These are phyloP conservation scores for Salmo trutta DNA, from an alignment of 2,797 vertebrate species.

Conservation along the genomic window DNA sequence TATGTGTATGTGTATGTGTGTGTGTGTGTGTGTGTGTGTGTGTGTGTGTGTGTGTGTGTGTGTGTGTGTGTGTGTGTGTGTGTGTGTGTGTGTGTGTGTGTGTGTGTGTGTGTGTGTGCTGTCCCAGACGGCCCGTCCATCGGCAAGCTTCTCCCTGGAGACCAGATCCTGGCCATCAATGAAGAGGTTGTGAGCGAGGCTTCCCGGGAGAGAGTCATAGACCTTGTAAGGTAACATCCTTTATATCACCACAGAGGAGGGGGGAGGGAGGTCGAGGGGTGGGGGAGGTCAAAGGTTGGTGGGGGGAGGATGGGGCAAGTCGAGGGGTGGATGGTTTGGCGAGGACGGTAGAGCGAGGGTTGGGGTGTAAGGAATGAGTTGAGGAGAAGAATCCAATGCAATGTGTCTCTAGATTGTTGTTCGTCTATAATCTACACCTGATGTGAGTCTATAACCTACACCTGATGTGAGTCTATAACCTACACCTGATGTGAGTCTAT, in stretches of 20 bases:
- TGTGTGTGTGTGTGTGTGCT: conserved; percentile 16
- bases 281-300: no score
- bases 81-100: no score
- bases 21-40: no score
- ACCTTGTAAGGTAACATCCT: conserved; percentile 96
- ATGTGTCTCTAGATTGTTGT: no score
- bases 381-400: no score
- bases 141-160: conserved; percentile 93
- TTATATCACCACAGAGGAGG: conserved; percentile 74
- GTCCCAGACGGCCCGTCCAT: conserved; percentile 92
- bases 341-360: not conserved
- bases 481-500: no score
- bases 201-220: conserved; percentile 95
- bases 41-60: no score
- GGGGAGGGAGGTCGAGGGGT: not conserved
- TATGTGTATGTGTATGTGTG: no score
- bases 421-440: no score
- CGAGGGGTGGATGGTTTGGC: not conserved
- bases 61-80: no score
- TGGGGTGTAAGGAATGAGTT: not conserved
- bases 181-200: conserved; percentile 93
- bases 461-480: no score
- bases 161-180: conserved; percentile 97
- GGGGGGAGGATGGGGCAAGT: not conserved
- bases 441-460: no score